Base-by-base conservation (phyloP, 2,797 vertebrate species). In the Spea hammondii region DNA sequence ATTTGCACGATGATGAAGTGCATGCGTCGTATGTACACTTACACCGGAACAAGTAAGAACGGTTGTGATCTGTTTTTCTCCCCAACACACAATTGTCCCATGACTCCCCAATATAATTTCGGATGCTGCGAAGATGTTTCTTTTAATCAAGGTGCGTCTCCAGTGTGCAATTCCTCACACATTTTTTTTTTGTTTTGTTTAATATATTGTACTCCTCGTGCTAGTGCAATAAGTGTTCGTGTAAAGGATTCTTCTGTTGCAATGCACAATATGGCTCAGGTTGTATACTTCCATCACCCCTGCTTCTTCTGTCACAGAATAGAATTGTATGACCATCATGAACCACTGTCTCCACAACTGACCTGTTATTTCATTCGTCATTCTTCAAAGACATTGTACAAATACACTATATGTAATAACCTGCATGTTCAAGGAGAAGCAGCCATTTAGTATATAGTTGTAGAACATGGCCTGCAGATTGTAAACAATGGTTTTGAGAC, bases 11-110 rank as follows among this genome's bases (percentile, higher is more conserved):
- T 65, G 49, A 47, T 53, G 65, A 51, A 1, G 48, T 77, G 70
- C 64, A 82, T 82, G 74, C 51, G 6, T 51, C 47, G 32, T 68
- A 62, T 62, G 44, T 14, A 76, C 8, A 14, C 66, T 80, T 65
- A 59, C 72, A 65, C 9, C 60, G 69, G 59, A 60, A 32, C 5
- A 77, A 62, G 54, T 73, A 71, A 72, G 74, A 81, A 72, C 79
- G 73, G 74, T 82, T 82, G 77, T 64, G 70, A 69, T 82, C 70
- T 82, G 74, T 82, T 82, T 81, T 67, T 82, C 57, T 82, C 70
- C 59, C 65, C 44, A 62, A 73, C 65, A 71, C 70, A 81, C 57
- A 77, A 72, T 77, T 73, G 64, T 71, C 74, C 79, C 70, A 80
- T 80, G 79, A 72, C 62, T 62, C 60, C 79, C 75, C 67, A 76